A percentile compares a stretch with the other conserved stretches of the same genome.
phyloP scores from a whole-genome alignment of 2,888 invertebrate species.

The Melanostoma mellinum region DNA sequence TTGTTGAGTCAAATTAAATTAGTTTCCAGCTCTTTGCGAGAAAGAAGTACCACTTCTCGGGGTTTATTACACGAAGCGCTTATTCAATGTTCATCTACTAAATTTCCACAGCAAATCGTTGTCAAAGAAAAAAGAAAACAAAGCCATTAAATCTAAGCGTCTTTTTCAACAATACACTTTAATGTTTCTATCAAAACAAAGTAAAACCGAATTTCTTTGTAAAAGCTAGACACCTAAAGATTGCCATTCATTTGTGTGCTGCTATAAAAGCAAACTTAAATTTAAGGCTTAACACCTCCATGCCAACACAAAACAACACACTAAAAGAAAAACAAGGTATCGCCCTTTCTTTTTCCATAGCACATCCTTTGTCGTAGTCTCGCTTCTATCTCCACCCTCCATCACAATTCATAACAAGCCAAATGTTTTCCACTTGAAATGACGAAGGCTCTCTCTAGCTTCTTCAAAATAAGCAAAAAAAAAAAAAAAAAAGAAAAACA shows the following conservation, averaged over 20 bases:
- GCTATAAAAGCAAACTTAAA: conserved; percentile 32
- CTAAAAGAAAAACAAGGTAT: conserved; percentile 12
- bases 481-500: conserved; percentile 13
- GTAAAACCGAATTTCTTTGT: conserved; percentile 1
- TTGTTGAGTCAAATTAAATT: no score
- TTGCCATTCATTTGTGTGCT: neutral
- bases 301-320: conserved; percentile 23
- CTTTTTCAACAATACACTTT: no score
- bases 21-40: no score
- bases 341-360: neutral
- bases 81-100: no score
- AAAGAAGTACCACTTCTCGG: no score
- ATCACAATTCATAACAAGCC: conserved; percentile 52
- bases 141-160: neutral
- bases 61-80: no score
- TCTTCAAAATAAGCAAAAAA: conserved; percentile 20
- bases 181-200: conserved; percentile 1
- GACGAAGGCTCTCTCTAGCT: conserved; percentile 7
- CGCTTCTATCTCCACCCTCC: neutral
- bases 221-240: conserved; percentile 4
- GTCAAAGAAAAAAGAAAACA: neutral
- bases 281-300: conserved; percentile 55
- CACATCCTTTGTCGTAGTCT: neutral
- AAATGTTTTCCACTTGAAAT: conserved; percentile 59
- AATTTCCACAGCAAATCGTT: no score